phyloP scores from a whole-genome alignment of 2,113 vertebrate genomes.

The Grantiella picta region DNA sequence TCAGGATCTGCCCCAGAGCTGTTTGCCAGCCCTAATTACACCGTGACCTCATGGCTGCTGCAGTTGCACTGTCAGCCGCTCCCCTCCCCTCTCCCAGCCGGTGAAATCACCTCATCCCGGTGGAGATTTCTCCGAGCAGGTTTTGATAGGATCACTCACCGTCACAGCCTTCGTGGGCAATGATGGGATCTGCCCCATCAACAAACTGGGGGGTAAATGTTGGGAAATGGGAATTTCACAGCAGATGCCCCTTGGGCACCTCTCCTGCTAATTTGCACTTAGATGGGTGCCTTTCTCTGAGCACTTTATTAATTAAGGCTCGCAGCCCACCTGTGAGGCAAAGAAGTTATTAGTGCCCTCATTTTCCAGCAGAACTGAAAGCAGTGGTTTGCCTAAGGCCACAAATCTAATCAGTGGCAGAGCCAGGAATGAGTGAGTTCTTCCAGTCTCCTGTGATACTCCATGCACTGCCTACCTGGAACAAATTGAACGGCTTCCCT shows the following conservation, averaged over 20 bases:
- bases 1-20: not conserved
- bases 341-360: constrained; percentile 57
- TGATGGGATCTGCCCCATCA: not conserved
- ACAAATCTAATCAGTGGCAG: constrained; percentile 59
- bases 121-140: not conserved
- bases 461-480: not conserved
- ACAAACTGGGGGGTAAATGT: not conserved
- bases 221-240: not conserved
- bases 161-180: not conserved
- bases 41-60: not conserved
- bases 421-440: not conserved
- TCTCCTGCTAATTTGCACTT: constrained; percentile 61
- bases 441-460: not conserved
- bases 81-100: not conserved
- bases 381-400: constrained; percentile 32
- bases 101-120: not conserved
- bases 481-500: not conserved
- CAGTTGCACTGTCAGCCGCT: not conserved
- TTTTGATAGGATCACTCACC: not conserved
- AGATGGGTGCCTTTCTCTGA: constrained; percentile 54
- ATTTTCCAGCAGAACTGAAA: constrained; percentile 34
- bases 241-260: constrained; percentile 9
- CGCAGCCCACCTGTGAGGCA: constrained; percentile 53
- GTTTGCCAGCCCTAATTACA: not conserved
- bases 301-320: constrained; percentile 63